These are phyloP conservation scores for Drosophila vallismaia DNA, from an alignment of 2,888 invertebrate genomes.

Conservation along the genomic window DNA sequence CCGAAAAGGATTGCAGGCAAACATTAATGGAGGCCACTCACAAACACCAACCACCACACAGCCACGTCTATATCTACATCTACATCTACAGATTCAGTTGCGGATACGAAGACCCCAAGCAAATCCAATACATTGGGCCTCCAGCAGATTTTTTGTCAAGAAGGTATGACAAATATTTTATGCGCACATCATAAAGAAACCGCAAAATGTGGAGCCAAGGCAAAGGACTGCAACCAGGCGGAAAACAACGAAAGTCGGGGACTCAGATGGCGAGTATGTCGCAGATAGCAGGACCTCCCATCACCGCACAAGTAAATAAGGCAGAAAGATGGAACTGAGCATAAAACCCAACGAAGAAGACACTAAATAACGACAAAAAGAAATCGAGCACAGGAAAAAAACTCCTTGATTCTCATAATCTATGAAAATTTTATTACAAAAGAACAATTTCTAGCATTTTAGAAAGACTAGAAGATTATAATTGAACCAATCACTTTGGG, in stretches of 20 bases:
- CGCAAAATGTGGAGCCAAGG: slow-evolving; percentile 30
- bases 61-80: not conserved
- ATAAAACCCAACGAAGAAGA: slow-evolving; percentile 67
- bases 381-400: slow-evolving; percentile 26
- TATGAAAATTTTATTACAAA: not conserved
- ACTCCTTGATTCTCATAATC: not conserved
- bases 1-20: slow-evolving; percentile 70
- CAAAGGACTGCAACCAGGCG: slow-evolving; percentile 7
- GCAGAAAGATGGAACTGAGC: slow-evolving; percentile 46
- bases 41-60: slow-evolving; percentile 16
- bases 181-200: slow-evolving; percentile 76
- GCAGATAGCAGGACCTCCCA: slow-evolving; percentile 34
- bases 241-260: slow-evolving; percentile 49
- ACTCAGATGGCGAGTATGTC: slow-evolving; percentile 36
- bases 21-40: slow-evolving; percentile 66
- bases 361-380: slow-evolving; percentile 72
- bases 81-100: slow-evolving; percentile 1
- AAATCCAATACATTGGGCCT: slow-evolving; percentile 28
- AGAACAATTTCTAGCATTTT: not conserved
- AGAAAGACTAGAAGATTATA: not conserved
- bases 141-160: slow-evolving; percentile 60
- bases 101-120: slow-evolving; percentile 7
- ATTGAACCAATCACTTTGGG: not conserved
- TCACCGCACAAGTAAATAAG: slow-evolving; percentile 7
- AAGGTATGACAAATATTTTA: slow-evolving; percentile 74